Evolutionary conservation across 2,797 vertebrate species (phyloP).

Genomic region (Eulemur coronatus): DNA sequence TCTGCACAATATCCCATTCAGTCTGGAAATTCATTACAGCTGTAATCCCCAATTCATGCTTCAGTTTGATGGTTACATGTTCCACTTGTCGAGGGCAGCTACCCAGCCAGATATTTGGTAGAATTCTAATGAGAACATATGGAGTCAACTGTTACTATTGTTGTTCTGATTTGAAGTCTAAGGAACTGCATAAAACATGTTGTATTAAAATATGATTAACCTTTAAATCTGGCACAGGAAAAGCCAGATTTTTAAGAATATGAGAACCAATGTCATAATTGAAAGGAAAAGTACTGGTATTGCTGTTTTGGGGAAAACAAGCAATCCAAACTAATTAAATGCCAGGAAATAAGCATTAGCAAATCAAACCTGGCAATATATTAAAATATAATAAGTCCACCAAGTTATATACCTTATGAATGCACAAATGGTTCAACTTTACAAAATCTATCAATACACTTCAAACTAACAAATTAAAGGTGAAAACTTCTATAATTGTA

Average conservation of each 20-base stretch:
- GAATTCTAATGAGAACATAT: constrained; percentile 87
- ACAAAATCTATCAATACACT: not conserved
- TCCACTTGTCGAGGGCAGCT: constrained; percentile 96
- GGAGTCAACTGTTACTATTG: not conserved
- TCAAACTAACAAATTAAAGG: constrained; percentile 37
- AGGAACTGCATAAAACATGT: not conserved
- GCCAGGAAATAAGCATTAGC: not conserved
- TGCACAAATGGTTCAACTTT: not conserved
- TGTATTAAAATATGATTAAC: constrained; percentile 8
- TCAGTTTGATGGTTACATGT: constrained; percentile 95
- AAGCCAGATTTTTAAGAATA: not conserved
- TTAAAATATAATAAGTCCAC: not conserved
- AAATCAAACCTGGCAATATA: not conserved
- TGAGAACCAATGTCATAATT: not conserved
- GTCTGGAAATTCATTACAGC: constrained; percentile 99
- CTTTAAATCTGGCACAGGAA: not conserved
- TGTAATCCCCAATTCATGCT: constrained; percentile 93
- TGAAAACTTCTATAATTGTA: not conserved
- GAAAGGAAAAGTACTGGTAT: not conserved
- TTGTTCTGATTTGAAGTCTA: not conserved
- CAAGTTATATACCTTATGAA: not conserved
- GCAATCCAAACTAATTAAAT: not conserved
- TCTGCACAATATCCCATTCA: constrained; percentile 93
- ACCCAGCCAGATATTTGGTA: constrained; percentile 95
- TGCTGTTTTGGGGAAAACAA: not conserved